Conservation (phyloP, 2,797 vertebrate species). For the Falco concolor region DNA sequence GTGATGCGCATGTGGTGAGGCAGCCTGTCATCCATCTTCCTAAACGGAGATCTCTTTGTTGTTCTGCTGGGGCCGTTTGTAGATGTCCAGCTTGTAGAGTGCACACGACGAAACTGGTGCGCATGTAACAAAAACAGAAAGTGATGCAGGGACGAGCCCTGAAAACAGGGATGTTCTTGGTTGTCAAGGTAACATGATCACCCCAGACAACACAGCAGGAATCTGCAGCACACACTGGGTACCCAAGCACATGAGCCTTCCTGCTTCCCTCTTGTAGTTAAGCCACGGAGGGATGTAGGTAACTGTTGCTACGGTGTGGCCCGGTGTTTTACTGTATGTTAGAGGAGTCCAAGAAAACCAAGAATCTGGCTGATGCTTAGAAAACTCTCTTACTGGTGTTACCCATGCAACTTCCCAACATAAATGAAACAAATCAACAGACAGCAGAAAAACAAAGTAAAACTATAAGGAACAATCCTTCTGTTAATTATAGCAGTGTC, state of each 20-base stretch:
- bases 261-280: slow-evolving; percentile 1
- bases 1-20: neutral
- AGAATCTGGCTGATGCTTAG: neutral
- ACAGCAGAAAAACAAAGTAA: neutral
- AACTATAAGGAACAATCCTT: rapidly evolving
- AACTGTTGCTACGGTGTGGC: slow-evolving; percentile 3
- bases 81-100: neutral
- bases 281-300: neutral
- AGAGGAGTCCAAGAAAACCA: neutral
- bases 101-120: neutral
- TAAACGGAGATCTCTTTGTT: neutral
- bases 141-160: neutral
- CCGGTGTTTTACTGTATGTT: neutral
- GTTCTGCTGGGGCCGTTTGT: neutral
- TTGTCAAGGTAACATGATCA: slow-evolving; percentile 49
- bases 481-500: neutral
- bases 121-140: neutral
- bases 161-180: neutral
- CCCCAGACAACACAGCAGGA: slow-evolving; percentile 42
- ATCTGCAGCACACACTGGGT: neutral
- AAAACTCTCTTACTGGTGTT: neutral
- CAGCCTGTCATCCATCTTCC: slow-evolving; percentile 17
- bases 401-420: neutral
- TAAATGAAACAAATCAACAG: neutral
- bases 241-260: neutral